Evolutionary conservation across 2,797 vertebrate genomes (phyloP).

Genomic region (Bovichtus diacanthus): DNA sequence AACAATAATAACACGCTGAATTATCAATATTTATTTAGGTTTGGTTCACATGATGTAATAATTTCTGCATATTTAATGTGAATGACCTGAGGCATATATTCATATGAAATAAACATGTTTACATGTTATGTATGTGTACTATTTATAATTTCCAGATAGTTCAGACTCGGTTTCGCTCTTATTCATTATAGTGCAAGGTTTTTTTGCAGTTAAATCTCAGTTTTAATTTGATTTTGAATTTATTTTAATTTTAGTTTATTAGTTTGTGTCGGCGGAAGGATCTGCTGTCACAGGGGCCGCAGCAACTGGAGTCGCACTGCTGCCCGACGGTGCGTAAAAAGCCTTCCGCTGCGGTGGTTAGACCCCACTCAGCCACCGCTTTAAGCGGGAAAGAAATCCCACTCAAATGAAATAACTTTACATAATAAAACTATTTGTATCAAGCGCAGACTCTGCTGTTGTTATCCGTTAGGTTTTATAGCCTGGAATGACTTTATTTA

Average conservation of each 20-base stretch:
- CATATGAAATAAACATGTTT: not conserved
- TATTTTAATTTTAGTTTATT: not conserved
- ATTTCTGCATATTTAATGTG: not conserved
- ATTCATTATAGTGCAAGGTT: fast-evolving
- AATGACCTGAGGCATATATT: fast-evolving
- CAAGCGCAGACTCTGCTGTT: fast-evolving
- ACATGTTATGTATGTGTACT: not conserved
- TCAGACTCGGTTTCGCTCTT: fast-evolving
- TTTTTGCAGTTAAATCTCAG: fast-evolving
- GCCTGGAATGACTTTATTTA: fast-evolving
- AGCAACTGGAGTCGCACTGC: constrained; percentile 24
- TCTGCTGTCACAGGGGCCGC: constrained; percentile 29
- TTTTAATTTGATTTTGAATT: fast-evolving
- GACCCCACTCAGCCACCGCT: constrained; percentile 1
- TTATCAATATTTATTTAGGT: fast-evolving
- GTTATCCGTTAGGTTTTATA: fast-evolving
- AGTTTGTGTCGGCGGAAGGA: constrained; percentile 61
- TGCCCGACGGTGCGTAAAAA: constrained; percentile 35
- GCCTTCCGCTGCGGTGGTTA: constrained; percentile 76
- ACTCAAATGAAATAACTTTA: fast-evolving
- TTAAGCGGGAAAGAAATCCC: fast-evolving
- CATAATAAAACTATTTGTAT: fast-evolving
- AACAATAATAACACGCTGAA: not conserved
- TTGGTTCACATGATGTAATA: fast-evolving
- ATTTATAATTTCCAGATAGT: not conserved